These are phyloP conservation scores for Meliscaeva auricollis DNA, from an alignment of 2,888 invertebrate genomes.

Conservation along the genomic window DNA sequence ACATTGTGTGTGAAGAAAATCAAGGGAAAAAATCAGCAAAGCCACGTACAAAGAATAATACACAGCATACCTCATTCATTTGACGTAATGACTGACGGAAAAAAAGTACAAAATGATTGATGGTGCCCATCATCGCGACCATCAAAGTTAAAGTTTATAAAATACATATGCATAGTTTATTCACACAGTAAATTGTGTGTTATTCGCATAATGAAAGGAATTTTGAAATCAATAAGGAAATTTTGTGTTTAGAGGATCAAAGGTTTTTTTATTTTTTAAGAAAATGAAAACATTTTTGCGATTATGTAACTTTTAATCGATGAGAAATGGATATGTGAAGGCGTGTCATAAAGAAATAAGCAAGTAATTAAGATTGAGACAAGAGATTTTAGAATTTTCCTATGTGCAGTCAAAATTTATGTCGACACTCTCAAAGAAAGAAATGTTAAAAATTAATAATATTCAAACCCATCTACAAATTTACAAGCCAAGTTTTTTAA, in stretches of 20 bases:
- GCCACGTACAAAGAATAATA: background rate
- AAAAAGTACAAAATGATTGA: slow-evolving; percentile 69
- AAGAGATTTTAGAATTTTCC: too few relatives aligned
- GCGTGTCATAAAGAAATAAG: too few relatives aligned
- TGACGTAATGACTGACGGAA: slow-evolving; percentile 72
- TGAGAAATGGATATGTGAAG: too few relatives aligned
- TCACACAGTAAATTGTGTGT: slow-evolving; percentile 1
- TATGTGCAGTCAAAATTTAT: too few relatives aligned
- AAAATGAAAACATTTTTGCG: too few relatives aligned
- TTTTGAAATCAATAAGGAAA: slow-evolving; percentile 15
- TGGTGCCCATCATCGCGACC: slow-evolving; percentile 55
- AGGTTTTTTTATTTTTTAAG: background rate
- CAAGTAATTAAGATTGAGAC: too few relatives aligned
- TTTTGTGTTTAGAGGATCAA: too few relatives aligned
- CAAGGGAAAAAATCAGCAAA: slow-evolving; percentile 29
- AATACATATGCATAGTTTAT: background rate
- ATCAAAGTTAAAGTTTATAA: slow-evolving; percentile 24
- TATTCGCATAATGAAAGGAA: slow-evolving; percentile 9
- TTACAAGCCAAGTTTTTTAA: too few relatives aligned
- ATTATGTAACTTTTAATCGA: too few relatives aligned
- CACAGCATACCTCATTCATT: background rate
- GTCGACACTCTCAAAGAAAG: too few relatives aligned
- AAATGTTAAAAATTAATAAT: too few relatives aligned
- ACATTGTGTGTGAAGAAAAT: slow-evolving; percentile 2
- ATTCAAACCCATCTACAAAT: too few relatives aligned